Evolutionary conservation across 2,113 vertebrate species (phyloP).

Genomic region (Pungitius pungitius): DNA sequence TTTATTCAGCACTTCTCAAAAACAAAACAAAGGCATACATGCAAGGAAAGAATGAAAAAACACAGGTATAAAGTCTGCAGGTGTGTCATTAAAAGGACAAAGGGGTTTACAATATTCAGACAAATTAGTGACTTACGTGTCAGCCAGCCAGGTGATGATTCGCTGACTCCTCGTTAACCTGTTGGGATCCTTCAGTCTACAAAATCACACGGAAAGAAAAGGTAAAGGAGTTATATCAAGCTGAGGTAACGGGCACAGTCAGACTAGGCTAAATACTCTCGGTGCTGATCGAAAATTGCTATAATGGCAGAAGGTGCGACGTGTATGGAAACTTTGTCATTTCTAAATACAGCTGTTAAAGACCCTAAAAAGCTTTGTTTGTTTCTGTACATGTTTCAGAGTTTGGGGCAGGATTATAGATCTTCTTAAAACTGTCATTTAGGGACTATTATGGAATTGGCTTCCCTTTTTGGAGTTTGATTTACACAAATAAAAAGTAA

Average conservation of each 20-base stretch:
- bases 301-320: background rate
- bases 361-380: no score
- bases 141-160: constrained; percentile 90
- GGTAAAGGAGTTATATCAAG: background rate
- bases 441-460: no score
- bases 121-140: constrained; percentile 83
- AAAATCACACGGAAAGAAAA: constrained; percentile 17
- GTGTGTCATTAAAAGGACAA: background rate
- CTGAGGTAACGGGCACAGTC: background rate
- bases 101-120: background rate
- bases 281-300: background rate
- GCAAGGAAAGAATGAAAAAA: background rate
- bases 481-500: no score
- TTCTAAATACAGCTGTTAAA: no score
- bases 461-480: no score
- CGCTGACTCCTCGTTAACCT: constrained; percentile 86
- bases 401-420: no score
- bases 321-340: no score
- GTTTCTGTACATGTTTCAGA: no score
- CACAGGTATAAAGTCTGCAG: background rate
- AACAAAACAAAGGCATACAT: background rate
- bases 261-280: background rate
- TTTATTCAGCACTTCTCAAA: background rate
- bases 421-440: no score
- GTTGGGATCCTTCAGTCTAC: constrained; percentile 86